phyloP scores from a whole-genome alignment of 2,113 vertebrate genomes.

The Lepus timidus region DNA sequence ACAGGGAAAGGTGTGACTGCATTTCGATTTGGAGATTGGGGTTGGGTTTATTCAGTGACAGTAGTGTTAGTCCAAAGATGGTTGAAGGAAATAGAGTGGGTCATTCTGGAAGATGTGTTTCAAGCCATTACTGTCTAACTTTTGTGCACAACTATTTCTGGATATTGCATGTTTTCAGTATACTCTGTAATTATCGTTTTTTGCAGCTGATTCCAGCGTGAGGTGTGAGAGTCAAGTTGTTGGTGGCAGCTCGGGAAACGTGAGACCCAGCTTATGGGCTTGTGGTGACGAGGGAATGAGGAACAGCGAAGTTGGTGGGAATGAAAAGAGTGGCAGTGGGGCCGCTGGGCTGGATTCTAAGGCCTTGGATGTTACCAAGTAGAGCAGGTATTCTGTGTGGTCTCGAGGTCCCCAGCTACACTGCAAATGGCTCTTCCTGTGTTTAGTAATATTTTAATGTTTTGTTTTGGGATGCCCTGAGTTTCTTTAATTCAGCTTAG shows the following conservation, averaged over 20 bases:
- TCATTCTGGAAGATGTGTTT: background rate
- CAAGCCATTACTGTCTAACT: background rate
- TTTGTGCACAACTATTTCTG: background rate
- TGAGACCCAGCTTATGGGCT: background rate
- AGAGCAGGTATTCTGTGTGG: background rate
- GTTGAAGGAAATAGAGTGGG: background rate
- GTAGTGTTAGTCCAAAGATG: background rate
- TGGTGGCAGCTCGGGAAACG: background rate
- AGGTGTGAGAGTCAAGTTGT: background rate
- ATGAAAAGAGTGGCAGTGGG: background rate
- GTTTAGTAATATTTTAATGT: background rate
- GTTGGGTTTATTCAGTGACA: background rate
- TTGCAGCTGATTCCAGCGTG: background rate
- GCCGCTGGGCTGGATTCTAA: background rate
- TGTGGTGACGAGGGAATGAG: background rate
- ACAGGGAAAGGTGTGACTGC: background rate
- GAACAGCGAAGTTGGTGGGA: background rate
- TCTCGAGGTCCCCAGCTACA: background rate
- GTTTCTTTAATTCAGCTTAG: background rate
- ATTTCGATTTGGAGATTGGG: background rate
- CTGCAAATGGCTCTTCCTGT: background rate
- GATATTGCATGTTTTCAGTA: background rate
- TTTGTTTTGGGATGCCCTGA: background rate
- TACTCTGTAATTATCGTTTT: background rate
- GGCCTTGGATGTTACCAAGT: background rate